Evolutionary conservation across 1,140 invertebrate genomes (phyloP).

Genomic region (Scaptomyza montana): DNA sequence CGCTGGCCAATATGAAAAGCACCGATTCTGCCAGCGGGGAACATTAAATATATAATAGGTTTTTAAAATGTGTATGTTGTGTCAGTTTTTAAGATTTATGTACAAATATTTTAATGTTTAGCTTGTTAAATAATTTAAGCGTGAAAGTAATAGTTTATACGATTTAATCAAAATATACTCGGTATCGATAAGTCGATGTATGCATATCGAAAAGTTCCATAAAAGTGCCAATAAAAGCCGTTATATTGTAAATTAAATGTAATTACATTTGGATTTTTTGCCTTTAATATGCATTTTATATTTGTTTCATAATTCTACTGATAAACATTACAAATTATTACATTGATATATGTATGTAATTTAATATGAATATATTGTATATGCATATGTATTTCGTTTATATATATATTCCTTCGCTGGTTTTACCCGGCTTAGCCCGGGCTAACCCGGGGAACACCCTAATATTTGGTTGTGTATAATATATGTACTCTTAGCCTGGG

Average conservation of each 20-base stretch:
- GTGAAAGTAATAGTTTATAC: too few species aligned
- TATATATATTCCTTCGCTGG: conserved; percentile 34
- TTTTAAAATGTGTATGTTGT: conserved; percentile 23
- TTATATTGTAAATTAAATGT: not conserved
- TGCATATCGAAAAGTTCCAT: not conserved
- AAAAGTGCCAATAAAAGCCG: conserved; percentile 7
- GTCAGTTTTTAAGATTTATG: conserved; percentile 26
- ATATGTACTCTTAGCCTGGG: not conserved
- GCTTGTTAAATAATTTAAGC: too few species aligned
- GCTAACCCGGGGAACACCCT: not conserved
- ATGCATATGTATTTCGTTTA: conserved; percentile 65
- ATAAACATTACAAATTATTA: conserved; percentile 81
- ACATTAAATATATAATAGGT: not conserved
- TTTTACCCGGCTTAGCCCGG: not conserved
- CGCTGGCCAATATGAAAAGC: conserved; percentile 62
- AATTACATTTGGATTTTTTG: conserved; percentile 17
- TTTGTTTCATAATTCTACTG: conserved; percentile 67
- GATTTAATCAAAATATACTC: too few species aligned
- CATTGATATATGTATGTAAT: conserved; percentile 63
- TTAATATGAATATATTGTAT: conserved; percentile 69
- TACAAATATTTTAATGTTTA: conserved; percentile 19
- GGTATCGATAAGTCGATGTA: not conserved
- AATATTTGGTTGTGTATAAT: too few species aligned
- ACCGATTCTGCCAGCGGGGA: not conserved
- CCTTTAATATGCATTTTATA: conserved; percentile 45